These are phyloP conservation scores for Zootoca vivipara DNA, from an alignment of 2,113 vertebrate species.

Conservation along the genomic window DNA sequence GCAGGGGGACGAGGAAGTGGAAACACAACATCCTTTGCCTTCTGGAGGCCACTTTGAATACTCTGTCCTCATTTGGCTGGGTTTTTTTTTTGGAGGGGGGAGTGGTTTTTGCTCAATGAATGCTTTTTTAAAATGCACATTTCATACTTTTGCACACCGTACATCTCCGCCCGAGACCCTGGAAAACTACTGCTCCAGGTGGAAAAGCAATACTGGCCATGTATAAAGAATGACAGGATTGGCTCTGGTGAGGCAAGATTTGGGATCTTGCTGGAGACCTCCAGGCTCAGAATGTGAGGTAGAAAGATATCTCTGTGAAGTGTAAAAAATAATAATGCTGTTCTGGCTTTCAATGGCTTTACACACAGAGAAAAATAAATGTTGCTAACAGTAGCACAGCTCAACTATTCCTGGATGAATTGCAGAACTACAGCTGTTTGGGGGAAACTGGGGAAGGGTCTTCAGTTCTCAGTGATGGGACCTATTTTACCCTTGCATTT, in stretches of 20 bases:
- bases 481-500: background rate
- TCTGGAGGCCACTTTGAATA: too few species aligned
- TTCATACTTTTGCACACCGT: too few species aligned
- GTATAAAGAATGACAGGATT: background rate
- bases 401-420: background rate
- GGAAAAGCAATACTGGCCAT: too few species aligned
- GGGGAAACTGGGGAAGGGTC: background rate
- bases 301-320: background rate
- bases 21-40: too few species aligned
- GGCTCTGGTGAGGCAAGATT: background rate
- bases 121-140: too few species aligned
- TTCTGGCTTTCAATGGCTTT: background rate
- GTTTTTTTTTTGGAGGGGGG: too few species aligned
- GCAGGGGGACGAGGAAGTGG: too few species aligned
- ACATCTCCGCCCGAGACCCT: too few species aligned
- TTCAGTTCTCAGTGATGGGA: background rate
- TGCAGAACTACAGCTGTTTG: background rate
- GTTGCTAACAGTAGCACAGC: background rate
- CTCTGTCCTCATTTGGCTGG: too few species aligned
- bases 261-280: background rate
- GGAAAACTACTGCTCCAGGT: too few species aligned
- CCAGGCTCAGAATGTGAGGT: background rate
- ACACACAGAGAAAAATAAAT: background rate
- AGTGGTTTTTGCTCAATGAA: too few species aligned
- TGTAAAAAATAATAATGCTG: background rate